These are phyloP conservation scores for Porites lobata DNA, from an alignment of 92 coral and sea anemone species.

Conservation along the genomic window DNA sequence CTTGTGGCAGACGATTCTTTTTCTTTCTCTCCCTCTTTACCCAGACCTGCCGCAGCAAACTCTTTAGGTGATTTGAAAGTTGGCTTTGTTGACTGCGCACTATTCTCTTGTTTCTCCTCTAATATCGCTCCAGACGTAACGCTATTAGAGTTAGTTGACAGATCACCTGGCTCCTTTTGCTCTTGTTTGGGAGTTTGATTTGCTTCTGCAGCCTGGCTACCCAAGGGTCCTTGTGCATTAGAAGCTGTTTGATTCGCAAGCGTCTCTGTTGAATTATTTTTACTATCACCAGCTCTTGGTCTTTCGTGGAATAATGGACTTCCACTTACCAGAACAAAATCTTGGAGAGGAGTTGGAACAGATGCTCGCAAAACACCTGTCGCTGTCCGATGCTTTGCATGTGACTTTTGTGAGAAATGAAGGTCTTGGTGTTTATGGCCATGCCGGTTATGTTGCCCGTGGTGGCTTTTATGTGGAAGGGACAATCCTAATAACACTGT, in stretches of 20 bases:
- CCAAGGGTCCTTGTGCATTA: conserved; percentile 12
- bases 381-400: conserved; percentile 6
- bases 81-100: background rate
- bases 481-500: conserved; percentile 13
- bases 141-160: background rate
- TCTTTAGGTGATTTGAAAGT: background rate
- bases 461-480: conserved; percentile 14
- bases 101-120: background rate
- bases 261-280: background rate
- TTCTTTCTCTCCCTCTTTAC: background rate
- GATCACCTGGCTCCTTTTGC: background rate
- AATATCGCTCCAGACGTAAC: background rate
- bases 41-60: conserved; percentile 3
- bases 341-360: conserved; percentile 50
- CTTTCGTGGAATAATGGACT: conserved; percentile 50
- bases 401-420: background rate
- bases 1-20: background rate
- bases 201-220: background rate
- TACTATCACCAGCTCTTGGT: conserved; percentile 15
- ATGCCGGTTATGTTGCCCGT: background rate
- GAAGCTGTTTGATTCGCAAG: background rate
- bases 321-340: conserved; percentile 47
- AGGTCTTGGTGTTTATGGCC: background rate
- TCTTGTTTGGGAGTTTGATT: background rate
- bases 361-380: conserved; percentile 18